Base-by-base conservation (phyloP, 2,113 vertebrate genomes). In the Phycodurus eques region DNA sequence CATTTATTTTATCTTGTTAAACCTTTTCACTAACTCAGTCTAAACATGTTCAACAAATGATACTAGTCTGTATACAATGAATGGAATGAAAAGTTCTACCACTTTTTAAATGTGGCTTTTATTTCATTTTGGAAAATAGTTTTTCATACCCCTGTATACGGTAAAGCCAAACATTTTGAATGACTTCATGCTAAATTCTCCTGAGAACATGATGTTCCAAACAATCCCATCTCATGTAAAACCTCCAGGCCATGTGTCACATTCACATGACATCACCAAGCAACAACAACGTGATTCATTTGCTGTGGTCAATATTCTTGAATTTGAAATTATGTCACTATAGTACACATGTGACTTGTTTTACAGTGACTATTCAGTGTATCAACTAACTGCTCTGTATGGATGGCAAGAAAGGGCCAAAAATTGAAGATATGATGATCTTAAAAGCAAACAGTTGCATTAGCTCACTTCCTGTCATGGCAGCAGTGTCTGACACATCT, bases 401-500 rank as follows among this genome's bases (percentile, higher is more conserved):
- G 9, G 39, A 59, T 63, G 22, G 22, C 70, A 14, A 33, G n/a
- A n/a, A 43, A 42, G n/a, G 44, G n/a, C 60, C 7, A 31, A 42
- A 31, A 65, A 60, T 59, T 6, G 19, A 15, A 51, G 12, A 74
- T 12, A 31, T 49, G 22, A 60, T 68, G 44, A 66, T 64, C 66
- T 72, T 22, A 71, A 61, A 39, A 39, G 9, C 33, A 17, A 71
- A 17, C 10, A 51, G 44, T 44, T 63, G 63, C 72, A 20, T 20
- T 59, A 15, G 60, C 70, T 69, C 22, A 39, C 73, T 72, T 86
- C 46, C 64, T 72, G 68, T 71, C 72, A 57, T 66, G 67, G n/a
- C 73, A 74, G 33, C 63, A 39, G 42, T 7, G 67, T 79, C 73
- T 80, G 68, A 75, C 57, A 72, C 72, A 15, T 82, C 78, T 76